Base-by-base conservation (phyloP, 2,113 vertebrate species). In the Rana temporaria region DNA sequence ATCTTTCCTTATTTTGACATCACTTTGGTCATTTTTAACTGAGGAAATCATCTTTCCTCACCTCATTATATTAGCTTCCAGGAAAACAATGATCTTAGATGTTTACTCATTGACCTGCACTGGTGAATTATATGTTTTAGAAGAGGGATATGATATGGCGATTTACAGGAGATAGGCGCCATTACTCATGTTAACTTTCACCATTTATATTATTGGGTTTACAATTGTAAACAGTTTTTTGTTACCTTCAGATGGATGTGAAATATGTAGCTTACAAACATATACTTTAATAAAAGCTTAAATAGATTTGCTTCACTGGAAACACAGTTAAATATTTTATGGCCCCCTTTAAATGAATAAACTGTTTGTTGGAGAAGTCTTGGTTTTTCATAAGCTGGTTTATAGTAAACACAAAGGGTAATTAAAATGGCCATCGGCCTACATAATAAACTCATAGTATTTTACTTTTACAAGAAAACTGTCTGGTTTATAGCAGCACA, bases 251-350 rank as follows among this genome's bases (percentile, higher is more conserved):
- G 22, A 72, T 9, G 32, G 18, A 17, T 57, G 12, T n/a, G 11
- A 57, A 71, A 30, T 18, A 7, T 55, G n/a, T 73, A 11, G 26
- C 32, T 55, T 34, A 57, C 24, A 78, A 68, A 79, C 26, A 68
- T 3, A 59, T 57, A 19, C 19, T 73, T 73, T 73, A 59, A 20
- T 56, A 15, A 60, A 1, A 52, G 9, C 16, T 22, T 4, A 59
- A 53, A 12, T 17, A 78, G 30, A 64, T 16, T 38, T 18, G 52
- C 26, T 30, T 24, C 52, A 9, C 56, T 26, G 14, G 17, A 22
- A 42, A 38, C 12, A 11, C 12, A 42, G 16, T 48, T 53, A 26
- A 19, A 53, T 16, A 52, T 71, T 55, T 2, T 26, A 71, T 55
- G 22, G 30, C 26, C 22, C 19, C 15, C 19, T 1, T 32, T 32